These are phyloP conservation scores for Prosopocoilus inquinatus DNA, from an alignment of 2,888 invertebrate species.

Conservation along the genomic window DNA sequence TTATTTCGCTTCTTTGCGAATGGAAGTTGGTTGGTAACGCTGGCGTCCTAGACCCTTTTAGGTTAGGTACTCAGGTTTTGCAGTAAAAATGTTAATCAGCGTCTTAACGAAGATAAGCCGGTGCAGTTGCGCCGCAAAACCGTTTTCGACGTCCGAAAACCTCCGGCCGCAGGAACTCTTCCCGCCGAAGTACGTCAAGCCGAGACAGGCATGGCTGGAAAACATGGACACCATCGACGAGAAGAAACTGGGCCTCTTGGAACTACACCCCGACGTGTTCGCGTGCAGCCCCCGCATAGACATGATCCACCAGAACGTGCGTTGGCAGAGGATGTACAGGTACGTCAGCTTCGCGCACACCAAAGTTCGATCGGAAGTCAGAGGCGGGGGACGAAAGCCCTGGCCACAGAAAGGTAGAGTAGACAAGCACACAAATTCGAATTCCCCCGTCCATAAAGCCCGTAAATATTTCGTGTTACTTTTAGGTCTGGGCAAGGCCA, in stretches of 20 bases:
- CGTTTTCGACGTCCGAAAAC: constrained; percentile 24
- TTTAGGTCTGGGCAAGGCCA: constrained; percentile 68
- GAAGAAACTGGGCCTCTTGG: constrained; percentile 78
- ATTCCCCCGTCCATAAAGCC: background rate
- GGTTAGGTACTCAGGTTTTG: too few species aligned
- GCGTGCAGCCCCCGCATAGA: constrained; percentile 82
- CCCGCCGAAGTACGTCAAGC: constrained; percentile 58
- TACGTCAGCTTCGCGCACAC: constrained; percentile 78
- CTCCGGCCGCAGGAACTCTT: constrained; percentile 30
- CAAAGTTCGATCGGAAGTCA: constrained; percentile 79
- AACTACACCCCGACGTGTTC: constrained; percentile 88
- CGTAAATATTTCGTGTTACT: background rate
- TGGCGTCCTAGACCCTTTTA: too few species aligned
- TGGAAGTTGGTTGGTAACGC: too few species aligned
- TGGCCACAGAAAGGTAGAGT: constrained; percentile 92
- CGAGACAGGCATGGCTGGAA: constrained; percentile 84
- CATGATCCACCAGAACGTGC: constrained; percentile 78
- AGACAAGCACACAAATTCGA: background rate
- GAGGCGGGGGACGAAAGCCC: constrained; percentile 89
- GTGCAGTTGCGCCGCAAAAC: constrained; percentile 19
- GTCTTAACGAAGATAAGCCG: constrained; percentile 27
- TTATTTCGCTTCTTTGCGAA: too few species aligned
- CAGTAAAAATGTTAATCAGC: constrained; percentile 30
- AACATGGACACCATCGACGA: constrained; percentile 74
- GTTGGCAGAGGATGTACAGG: constrained; percentile 82